phyloP scores from a whole-genome alignment of 2,888 invertebrate genomes.

The Leptarthrus brevirostris region DNA sequence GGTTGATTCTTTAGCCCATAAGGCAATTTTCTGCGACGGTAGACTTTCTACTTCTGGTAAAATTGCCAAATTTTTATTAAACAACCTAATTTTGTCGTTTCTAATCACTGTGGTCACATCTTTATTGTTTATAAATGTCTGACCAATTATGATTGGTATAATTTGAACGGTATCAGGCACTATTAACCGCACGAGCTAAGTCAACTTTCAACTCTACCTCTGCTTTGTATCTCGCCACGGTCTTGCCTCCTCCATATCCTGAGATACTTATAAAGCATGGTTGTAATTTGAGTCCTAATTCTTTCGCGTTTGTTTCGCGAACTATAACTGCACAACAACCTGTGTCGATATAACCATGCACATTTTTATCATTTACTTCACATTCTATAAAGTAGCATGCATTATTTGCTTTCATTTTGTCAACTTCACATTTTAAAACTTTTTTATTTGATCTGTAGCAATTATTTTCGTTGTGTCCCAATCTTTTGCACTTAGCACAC shows the following conservation, averaged over 20 bases:
- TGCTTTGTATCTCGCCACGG: not conserved
- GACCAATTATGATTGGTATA: not conserved
- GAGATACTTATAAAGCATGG: not conserved
- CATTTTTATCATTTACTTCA: not conserved
- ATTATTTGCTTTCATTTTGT: not conserved
- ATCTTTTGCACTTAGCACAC: no score
- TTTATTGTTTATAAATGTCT: no score
- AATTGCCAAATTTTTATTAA: not conserved
- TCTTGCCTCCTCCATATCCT: not conserved
- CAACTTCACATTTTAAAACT: not conserved
- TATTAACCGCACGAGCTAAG: not conserved
- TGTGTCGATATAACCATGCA: no score
- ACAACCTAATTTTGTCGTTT: not conserved
- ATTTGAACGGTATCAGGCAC: not conserved
- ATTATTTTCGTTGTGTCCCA: not conserved
- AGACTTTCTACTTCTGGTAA: no score
- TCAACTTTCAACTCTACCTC: not conserved
- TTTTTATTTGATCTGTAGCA: not conserved
- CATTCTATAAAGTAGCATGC: conserved; percentile 13
- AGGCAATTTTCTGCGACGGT: no score
- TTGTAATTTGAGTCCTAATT: no score
- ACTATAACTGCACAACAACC: not conserved
- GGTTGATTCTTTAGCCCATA: not conserved
- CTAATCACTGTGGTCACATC: not conserved
- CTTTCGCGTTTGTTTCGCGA: not conserved